A percentile compares a stretch with the other conserved stretches of the same genome.
Evolutionary conservation across 2,797 vertebrate species (phyloP).

Genomic region (Gallirallus australis): DNA sequence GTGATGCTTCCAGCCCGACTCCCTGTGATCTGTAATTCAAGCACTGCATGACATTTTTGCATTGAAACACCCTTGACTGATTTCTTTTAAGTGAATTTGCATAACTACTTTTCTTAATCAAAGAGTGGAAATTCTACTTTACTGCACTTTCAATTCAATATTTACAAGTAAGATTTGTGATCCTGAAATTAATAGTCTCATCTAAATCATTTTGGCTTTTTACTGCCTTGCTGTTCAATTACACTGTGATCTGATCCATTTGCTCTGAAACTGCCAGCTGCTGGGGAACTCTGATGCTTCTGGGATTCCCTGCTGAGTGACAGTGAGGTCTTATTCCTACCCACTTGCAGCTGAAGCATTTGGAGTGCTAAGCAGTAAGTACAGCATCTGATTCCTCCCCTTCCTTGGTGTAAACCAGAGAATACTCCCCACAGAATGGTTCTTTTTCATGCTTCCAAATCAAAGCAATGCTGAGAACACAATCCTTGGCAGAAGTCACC

Average conservation of each 20-base stretch:
- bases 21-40: neutral
- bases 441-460: neutral
- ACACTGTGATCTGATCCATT: constrained; percentile 3
- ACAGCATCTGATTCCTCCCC: neutral
- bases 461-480: neutral
- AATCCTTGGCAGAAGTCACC: neutral
- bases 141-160: neutral
- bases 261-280: constrained; percentile 34
- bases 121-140: constrained; percentile 21
- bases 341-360: neutral
- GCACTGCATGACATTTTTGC: neutral
- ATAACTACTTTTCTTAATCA: constrained; percentile 20
- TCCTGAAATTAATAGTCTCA: constrained; percentile 39
- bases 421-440: neutral
- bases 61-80: neutral
- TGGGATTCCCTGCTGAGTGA: constrained; percentile 38
- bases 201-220: constrained; percentile 34
- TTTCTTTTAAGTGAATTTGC: neutral
- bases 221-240: constrained; percentile 41
- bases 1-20: neutral
- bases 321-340: neutral
- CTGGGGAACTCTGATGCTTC: constrained; percentile 20
- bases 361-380: constrained; percentile 38
- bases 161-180: constrained; percentile 33
- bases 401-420: neutral